phyloP scores from a whole-genome alignment of 2,113 vertebrate genomes.

The Mobula birostris region DNA sequence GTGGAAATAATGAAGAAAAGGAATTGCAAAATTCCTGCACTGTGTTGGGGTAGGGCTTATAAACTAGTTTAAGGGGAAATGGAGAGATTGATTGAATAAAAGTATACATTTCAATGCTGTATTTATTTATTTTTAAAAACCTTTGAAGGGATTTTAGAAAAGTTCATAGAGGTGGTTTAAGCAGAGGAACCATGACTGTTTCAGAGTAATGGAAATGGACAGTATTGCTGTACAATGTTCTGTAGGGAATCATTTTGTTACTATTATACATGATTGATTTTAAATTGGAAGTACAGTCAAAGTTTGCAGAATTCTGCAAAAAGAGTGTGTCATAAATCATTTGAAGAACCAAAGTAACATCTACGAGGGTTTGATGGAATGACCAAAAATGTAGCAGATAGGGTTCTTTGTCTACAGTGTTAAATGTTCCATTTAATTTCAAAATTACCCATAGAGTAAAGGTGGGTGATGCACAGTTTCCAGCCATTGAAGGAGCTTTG shows the following conservation, averaged over 20 bases:
- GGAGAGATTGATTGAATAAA: too few species aligned
- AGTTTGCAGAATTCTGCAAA: not conserved
- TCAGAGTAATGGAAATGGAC: not conserved
- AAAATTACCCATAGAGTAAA: not conserved
- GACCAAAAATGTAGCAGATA: not conserved
- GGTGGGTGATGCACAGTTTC: not conserved
- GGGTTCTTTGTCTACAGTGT: not conserved
- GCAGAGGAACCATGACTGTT: not conserved
- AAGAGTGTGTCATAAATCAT: not conserved
- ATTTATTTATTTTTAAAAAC: not conserved
- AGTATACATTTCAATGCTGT: too few species aligned
- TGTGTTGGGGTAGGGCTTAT: not conserved
- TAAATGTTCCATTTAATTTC: too few species aligned
- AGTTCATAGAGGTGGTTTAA: not conserved
- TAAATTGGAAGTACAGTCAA: not conserved
- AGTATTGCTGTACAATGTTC: not conserved
- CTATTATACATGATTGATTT: not conserved
- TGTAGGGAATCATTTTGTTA: not conserved
- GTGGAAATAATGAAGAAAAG: not conserved
- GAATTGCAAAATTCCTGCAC: not conserved
- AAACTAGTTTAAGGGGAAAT: too few species aligned
- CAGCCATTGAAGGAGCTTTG: not conserved
- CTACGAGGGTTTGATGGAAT: not conserved
- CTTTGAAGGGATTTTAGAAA: not conserved
- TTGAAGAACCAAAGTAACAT: not conserved